A percentile compares a stretch with the other conserved stretches of the same genome.
phyloP scores from a whole-genome alignment of 2,113 vertebrate genomes.

The Columbina picui region DNA sequence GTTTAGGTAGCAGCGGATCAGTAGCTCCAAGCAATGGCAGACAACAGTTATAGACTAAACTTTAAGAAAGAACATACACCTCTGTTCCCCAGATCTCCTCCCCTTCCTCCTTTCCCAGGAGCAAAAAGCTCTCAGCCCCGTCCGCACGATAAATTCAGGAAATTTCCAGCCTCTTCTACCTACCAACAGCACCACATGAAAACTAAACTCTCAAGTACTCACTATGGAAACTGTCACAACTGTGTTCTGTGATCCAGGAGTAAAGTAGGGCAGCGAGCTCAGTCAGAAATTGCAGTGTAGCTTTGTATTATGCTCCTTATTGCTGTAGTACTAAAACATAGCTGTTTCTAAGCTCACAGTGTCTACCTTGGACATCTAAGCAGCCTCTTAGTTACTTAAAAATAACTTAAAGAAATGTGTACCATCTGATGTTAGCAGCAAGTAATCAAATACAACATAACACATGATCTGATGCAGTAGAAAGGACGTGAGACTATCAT shows the following conservation, averaged over 20 bases:
- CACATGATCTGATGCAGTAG: neutral
- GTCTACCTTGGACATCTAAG: neutral
- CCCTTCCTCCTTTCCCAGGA: neutral
- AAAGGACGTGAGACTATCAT: neutral
- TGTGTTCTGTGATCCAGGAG: neutral
- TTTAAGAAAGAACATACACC: neutral
- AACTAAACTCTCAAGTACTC: neutral
- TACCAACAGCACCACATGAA: neutral
- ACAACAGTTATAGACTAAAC: neutral
- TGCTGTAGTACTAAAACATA: neutral
- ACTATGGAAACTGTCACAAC: conserved; percentile 20
- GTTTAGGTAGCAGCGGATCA: rapidly evolving
- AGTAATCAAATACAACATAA: neutral
- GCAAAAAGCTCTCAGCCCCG: neutral
- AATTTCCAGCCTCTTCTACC: conserved; percentile 2
- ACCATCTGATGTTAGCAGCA: neutral
- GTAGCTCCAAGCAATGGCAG: neutral
- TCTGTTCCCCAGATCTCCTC: neutral
- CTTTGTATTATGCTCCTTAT: neutral
- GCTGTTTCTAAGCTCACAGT: neutral
- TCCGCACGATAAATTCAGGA: neutral
- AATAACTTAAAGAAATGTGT: neutral
- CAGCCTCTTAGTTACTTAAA: neutral
- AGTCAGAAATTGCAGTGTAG: neutral
- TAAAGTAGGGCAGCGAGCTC: neutral